These are phyloP conservation scores for Himalopsyche japonica DNA, from an alignment of 2,888 invertebrate species.

Conservation along the genomic window DNA sequence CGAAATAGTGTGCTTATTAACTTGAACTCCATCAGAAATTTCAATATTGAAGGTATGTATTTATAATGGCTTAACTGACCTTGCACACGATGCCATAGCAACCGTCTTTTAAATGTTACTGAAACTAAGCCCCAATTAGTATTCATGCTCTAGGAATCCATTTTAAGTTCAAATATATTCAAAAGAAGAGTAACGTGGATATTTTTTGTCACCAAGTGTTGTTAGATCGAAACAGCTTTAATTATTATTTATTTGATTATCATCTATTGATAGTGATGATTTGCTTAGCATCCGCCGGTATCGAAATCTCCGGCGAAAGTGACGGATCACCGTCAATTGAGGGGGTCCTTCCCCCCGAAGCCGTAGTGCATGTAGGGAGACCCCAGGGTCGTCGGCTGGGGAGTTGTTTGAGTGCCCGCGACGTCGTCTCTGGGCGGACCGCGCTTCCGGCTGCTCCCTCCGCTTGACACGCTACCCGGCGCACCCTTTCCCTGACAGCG, in stretches of 20 bases:
- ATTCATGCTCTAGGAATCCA: too few species aligned
- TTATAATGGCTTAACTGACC: too few species aligned
- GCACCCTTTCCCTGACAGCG: conserved; percentile 53
- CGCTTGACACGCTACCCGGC: conserved; percentile 48
- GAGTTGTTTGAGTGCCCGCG: conserved; percentile 40
- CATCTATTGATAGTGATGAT: background rate
- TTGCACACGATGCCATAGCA: too few species aligned
- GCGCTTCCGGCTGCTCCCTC: conserved; percentile 53
- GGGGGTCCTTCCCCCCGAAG: conserved; percentile 58
- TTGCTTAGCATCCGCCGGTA: conserved; percentile 28
- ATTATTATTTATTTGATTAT: background rate
- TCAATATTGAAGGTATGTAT: too few species aligned
- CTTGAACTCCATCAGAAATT: too few species aligned
- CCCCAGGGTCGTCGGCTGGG: conserved; percentile 48
- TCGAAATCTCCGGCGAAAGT: conserved; percentile 40
- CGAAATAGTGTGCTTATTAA: too few species aligned
- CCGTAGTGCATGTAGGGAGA: conserved; percentile 69
- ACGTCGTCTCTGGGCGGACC: conserved; percentile 53
- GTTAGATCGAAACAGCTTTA: too few species aligned
- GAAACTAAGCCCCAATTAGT: too few species aligned
- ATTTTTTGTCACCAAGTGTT: too few species aligned
- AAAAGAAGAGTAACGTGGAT: too few species aligned
- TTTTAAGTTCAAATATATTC: too few species aligned
- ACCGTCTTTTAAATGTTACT: too few species aligned
- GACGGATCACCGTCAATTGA: conserved; percentile 45